Conservation (phyloP, 2,113 vertebrate species). For the Gila orcuttii region DNA sequence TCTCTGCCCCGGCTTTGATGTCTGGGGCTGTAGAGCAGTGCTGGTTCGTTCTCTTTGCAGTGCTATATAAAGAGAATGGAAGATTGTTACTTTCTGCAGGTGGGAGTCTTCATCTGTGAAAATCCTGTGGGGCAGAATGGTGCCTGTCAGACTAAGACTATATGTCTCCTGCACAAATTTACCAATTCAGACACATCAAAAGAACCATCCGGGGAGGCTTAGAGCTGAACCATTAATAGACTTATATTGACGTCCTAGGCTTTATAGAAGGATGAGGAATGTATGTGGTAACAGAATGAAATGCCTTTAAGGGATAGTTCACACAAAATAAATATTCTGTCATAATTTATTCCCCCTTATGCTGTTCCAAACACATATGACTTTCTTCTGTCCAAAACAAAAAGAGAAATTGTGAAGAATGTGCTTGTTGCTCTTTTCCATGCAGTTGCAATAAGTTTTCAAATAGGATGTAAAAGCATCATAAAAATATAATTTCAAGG, state of each 20-base stretch:
- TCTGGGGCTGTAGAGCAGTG: slow-evolving; percentile 45
- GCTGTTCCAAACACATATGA: not conserved
- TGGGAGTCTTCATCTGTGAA: slow-evolving; percentile 57
- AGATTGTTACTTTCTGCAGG: slow-evolving; percentile 53
- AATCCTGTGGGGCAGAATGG: slow-evolving; percentile 42
- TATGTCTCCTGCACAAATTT: slow-evolving; percentile 48
- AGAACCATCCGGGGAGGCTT: slow-evolving; percentile 34
- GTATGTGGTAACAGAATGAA: slow-evolving; percentile 37
- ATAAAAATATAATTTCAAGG: not conserved
- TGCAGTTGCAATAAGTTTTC: not conserved
- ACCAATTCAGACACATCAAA: slow-evolving; percentile 53
- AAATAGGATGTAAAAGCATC: not conserved
- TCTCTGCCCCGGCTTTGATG: slow-evolving; percentile 57
- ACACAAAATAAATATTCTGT: slow-evolving; percentile 10
- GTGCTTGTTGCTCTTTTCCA: not conserved
- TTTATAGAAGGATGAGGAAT: slow-evolving; percentile 43
- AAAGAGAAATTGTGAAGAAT: not conserved
- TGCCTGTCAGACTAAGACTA: slow-evolving; percentile 45
- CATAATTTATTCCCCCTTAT: not conserved
- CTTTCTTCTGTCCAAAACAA: not conserved
- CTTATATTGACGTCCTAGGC: slow-evolving; percentile 42
- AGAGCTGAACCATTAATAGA: slow-evolving; percentile 51
- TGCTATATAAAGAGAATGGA: slow-evolving; percentile 55
- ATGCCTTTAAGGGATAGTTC: slow-evolving; percentile 36
- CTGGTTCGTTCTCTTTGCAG: slow-evolving; percentile 29